phyloP scores from a whole-genome alignment of 2,113 vertebrate genomes.

The Pollachius pollachius region DNA sequence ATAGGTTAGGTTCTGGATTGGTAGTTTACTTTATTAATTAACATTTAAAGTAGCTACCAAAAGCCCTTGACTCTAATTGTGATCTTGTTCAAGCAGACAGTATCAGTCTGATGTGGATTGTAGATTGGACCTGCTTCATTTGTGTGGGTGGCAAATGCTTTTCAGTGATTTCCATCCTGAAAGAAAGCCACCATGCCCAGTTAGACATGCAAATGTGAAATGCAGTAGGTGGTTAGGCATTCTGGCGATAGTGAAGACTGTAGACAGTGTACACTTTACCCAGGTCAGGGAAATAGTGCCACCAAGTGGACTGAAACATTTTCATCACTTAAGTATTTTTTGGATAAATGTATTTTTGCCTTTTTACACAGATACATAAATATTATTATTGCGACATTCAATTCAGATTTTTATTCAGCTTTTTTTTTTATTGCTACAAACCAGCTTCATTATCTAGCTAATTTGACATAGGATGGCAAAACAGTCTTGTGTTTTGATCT shows the following conservation, averaged over 20 bases:
- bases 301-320: constrained; percentile 54
- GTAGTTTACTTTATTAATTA: neutral
- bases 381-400: no score
- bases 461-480: no score
- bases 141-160: constrained; percentile 57
- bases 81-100: constrained; percentile 5
- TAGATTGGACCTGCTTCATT: constrained; percentile 30
- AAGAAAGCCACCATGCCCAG: constrained; percentile 39
- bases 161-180: constrained; percentile 41
- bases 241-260: constrained; percentile 34
- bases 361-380: no score
- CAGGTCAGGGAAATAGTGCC: constrained; percentile 65
- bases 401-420: no score
- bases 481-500: no score
- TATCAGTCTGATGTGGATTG: constrained; percentile 28
- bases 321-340: no score
- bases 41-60: neutral
- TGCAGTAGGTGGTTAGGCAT: constrained; percentile 60
- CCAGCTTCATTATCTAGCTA: no score
- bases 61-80: neutral
- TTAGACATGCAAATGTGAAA: constrained; percentile 66
- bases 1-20: neutral
- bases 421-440: no score
- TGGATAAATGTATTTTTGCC: no score
- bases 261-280: constrained; percentile 1